phyloP scores from a whole-genome alignment of 2,113 vertebrate genomes.

The Prionailurus viverrinus region DNA sequence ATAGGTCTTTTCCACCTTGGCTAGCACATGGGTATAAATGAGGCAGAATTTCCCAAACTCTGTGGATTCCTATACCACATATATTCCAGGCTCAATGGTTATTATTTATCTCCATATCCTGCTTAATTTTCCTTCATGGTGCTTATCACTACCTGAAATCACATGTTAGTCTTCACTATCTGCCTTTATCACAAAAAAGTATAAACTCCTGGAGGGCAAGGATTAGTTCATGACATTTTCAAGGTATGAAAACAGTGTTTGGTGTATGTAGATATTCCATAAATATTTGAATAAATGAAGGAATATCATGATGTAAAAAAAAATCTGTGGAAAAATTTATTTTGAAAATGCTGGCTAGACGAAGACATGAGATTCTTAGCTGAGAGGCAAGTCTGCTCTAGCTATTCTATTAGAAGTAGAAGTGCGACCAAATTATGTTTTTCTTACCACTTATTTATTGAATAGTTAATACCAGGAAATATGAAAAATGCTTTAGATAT shows the following conservation, averaged over 20 bases:
- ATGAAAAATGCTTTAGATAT: not conserved
- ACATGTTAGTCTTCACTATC: not conserved
- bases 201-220: not conserved
- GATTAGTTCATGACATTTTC: not conserved
- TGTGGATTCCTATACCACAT: not conserved
- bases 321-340: not conserved
- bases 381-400: not conserved
- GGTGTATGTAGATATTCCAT: not conserved
- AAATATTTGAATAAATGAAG: not conserved
- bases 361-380: not conserved
- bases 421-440: not conserved
- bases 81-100: not conserved
- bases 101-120: not conserved
- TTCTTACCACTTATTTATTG: conserved; percentile 20
- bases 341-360: conserved; percentile 1
- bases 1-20: not conserved
- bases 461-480: not conserved
- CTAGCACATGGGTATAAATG: not conserved
- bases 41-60: not conserved
- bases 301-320: not conserved
- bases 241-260: not conserved
- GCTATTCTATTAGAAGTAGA: not conserved
- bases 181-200: not conserved
- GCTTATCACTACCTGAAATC: not conserved
- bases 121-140: not conserved